Evolutionary conservation across 37 sponge, comb jelly and placozoan genomes (phyloP).

Genomic region (Cliona cf. orientalis): DNA sequence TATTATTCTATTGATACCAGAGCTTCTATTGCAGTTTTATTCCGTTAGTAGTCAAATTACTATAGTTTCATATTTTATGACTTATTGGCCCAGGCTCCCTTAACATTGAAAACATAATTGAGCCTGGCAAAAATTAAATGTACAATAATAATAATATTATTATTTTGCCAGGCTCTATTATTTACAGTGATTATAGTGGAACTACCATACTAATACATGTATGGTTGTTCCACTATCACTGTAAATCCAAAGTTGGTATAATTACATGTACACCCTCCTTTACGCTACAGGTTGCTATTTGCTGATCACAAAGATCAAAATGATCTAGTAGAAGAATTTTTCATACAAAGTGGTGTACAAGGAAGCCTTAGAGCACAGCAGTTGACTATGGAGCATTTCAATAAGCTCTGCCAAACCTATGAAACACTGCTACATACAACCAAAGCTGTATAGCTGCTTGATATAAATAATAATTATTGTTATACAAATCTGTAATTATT

Average conservation of each 20-base stretch:
- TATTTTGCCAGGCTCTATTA: too few species aligned
- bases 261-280: background rate
- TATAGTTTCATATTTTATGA: background rate
- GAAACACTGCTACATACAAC: background rate
- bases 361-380: constrained; percentile 74
- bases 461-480: too few species aligned
- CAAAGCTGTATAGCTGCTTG: background rate
- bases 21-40: background rate
- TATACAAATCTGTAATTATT: too few species aligned
- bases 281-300: constrained; percentile 58
- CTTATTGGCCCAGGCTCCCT: background rate
- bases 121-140: too few species aligned
- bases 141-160: too few species aligned
- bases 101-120: too few species aligned
- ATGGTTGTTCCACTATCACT: too few species aligned
- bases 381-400: constrained; percentile 65
- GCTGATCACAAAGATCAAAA: constrained; percentile 37
- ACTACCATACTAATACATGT: too few species aligned
- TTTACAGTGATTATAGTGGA: too few species aligned
- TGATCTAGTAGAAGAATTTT: constrained; percentile 32
- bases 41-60: background rate
- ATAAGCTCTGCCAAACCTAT: constrained; percentile 21
- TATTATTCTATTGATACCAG: background rate
- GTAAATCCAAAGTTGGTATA: too few species aligned
- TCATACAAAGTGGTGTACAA: constrained; percentile 54